Percentiles rank a stretch among this genome's conserved stretches.
Evolutionary conservation across 2,797 vertebrate species (phyloP).

Genomic region (Phalloptychus januarius): DNA sequence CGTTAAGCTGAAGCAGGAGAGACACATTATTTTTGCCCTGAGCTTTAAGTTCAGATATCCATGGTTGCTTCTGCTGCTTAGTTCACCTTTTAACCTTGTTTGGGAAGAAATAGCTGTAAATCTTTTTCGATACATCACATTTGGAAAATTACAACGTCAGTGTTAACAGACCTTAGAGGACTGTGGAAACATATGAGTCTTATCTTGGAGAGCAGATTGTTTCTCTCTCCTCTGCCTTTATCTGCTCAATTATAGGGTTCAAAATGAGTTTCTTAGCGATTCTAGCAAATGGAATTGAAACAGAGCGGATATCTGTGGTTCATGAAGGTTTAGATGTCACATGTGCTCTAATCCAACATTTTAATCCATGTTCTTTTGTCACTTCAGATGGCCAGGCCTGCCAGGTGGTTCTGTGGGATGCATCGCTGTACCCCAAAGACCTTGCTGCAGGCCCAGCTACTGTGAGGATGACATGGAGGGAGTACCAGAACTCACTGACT

Average conservation of each 20-base stretch:
- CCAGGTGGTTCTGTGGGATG: slow-evolving; percentile 90
- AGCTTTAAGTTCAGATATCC: background rate
- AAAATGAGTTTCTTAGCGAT: background rate
- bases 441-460: slow-evolving; percentile 78
- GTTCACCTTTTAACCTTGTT: background rate
- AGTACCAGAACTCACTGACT: slow-evolving; percentile 88
- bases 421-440: slow-evolving; percentile 81
- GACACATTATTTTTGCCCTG: background rate
- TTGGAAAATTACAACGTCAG: background rate
- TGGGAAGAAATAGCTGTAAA: background rate
- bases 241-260: background rate
- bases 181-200: background rate
- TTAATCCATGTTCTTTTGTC: slow-evolving; percentile 17
- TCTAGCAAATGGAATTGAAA: background rate
- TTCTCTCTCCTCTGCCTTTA: background rate
- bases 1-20: background rate
- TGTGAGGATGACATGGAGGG: slow-evolving; percentile 86
- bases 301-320: background rate
- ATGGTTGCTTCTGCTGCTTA: background rate
- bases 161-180: background rate
- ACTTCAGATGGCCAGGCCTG: slow-evolving; percentile 82
- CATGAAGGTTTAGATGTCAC: background rate
- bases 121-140: background rate
- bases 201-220: slow-evolving; percentile 1
- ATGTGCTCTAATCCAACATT: slow-evolving; percentile 14